phyloP scores from a whole-genome alignment of 2,888 invertebrate genomes.

The Pilophorus perplexus region DNA sequence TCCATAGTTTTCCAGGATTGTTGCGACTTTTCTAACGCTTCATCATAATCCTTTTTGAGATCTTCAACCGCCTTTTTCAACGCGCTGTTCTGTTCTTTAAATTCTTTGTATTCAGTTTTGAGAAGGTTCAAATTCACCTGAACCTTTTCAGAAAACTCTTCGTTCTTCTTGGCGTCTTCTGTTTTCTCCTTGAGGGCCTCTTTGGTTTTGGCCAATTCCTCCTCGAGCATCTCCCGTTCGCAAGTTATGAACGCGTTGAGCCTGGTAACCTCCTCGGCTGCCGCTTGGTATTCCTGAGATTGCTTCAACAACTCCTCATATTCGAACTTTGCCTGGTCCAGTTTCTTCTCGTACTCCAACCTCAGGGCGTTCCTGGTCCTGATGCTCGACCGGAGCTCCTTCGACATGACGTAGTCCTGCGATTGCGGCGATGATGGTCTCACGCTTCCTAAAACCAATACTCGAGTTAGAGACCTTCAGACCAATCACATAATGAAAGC shows the following conservation, averaged over 20 bases:
- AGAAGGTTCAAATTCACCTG: too few species aligned
- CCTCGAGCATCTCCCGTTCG: too few species aligned
- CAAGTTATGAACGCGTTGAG: too few species aligned
- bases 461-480: too few species aligned
- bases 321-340: background rate
- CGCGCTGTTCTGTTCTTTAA: background rate
- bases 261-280: background rate
- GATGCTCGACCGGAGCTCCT: background rate
- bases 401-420: background rate
- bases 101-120: background rate
- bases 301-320: background rate
- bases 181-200: too few species aligned
- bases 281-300: background rate
- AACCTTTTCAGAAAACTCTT: too few species aligned
- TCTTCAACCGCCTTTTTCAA: constrained; percentile 1
- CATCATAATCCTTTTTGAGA: background rate
- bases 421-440: too few species aligned
- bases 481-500: too few species aligned
- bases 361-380: background rate
- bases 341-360: background rate
- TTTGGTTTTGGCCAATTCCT: too few species aligned
- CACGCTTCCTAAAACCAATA: too few species aligned
- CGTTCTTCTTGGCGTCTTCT: too few species aligned
- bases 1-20: background rate
- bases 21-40: background rate